Percentiles rank a stretch among this genome's conserved stretches.
Evolutionary conservation across 2,888 invertebrate species (phyloP).

Genomic region (Sepiola atlantica): DNA sequence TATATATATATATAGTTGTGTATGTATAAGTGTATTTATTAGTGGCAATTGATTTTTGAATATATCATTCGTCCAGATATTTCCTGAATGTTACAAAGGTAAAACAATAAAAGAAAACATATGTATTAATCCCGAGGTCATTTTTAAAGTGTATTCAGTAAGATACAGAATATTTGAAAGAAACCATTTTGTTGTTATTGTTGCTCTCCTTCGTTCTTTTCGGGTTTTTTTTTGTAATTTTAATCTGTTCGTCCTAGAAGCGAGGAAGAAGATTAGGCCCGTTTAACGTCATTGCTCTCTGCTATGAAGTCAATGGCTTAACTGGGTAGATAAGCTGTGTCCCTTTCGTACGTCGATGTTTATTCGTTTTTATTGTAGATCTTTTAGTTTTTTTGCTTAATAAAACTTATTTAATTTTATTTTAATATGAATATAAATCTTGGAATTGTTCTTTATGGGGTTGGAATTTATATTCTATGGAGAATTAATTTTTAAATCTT

Average conservation of each 20-base stretch:
- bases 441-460: background rate
- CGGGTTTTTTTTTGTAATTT: background rate
- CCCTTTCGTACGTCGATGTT: background rate
- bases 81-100: background rate
- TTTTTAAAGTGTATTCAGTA: background rate
- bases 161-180: slow-evolving; percentile 6
- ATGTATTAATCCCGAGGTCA: background rate
- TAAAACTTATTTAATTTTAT: background rate
- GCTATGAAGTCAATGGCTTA: slow-evolving; percentile 2
- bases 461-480: slow-evolving; percentile 19
- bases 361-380: background rate
- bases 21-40: too few species aligned
- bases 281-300: slow-evolving; percentile 23
- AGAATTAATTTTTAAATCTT: background rate
- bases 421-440: too few species aligned
- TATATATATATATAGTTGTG: background rate
- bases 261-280: slow-evolving; percentile 5
- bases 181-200: background rate
- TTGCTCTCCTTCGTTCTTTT: background rate
- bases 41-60: background rate
- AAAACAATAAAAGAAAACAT: background rate
- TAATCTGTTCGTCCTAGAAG: slow-evolving; percentile 11
- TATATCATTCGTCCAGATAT: slow-evolving; percentile 10
- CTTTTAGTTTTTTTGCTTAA: background rate
- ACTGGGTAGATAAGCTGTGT: background rate